Percentiles rank a stretch among this genome's conserved stretches.
phyloP scores from a whole-genome alignment of 2,113 vertebrate species.

The Diphyllodes magnificus region DNA sequence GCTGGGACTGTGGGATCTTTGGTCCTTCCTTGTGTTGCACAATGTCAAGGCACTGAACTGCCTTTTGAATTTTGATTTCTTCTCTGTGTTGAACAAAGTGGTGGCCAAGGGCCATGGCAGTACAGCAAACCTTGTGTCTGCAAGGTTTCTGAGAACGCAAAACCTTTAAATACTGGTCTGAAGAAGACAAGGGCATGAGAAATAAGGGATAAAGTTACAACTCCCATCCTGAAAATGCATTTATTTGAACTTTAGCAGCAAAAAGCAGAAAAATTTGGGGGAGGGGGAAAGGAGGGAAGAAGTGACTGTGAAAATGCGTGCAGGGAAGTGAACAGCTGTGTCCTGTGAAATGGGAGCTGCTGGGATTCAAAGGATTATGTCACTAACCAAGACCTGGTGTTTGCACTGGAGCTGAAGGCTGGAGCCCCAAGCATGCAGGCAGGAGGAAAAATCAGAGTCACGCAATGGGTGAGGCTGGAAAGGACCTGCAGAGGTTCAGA shows the following conservation, averaged over 20 bases:
- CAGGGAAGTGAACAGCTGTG: neutral
- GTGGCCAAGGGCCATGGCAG: neutral
- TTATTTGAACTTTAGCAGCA: neutral
- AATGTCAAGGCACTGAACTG: neutral
- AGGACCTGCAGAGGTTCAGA: neutral
- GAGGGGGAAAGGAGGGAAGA: neutral
- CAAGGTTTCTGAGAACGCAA: neutral
- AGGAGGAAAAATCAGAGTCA: neutral
- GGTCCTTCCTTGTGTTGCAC: neutral
- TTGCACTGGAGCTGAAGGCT: neutral
- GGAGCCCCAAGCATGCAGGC: neutral
- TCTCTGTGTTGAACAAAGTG: neutral
- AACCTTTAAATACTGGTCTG: neutral
- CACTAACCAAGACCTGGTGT: neutral
- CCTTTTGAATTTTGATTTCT: neutral
- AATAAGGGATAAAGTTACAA: neutral
- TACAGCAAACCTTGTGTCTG: neutral
- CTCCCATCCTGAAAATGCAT: neutral
- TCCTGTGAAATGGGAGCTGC: conserved; percentile 24
- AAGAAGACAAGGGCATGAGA: neutral
- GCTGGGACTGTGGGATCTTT: neutral
- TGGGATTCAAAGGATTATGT: neutral
- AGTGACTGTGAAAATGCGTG: neutral
- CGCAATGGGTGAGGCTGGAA: neutral
- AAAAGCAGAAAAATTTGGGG: neutral